Evolutionary conservation across 2,888 invertebrate species (phyloP).

Genomic region (Rhingia campestris): DNA sequence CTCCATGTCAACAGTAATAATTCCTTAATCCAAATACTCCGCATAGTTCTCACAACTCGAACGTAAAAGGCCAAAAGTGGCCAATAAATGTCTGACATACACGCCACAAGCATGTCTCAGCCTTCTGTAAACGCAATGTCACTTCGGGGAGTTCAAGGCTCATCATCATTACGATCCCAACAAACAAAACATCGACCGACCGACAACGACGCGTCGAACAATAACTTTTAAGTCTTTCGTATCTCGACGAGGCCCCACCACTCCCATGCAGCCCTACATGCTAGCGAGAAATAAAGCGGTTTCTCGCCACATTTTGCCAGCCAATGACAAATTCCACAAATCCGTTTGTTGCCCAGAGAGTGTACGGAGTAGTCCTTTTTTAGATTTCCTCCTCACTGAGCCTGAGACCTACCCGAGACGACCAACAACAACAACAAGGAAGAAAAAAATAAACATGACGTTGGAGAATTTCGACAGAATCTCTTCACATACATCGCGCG

Average conservation of each 20-base stretch:
- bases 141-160: slow-evolving; percentile 62
- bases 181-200: background rate
- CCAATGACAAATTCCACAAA: slow-evolving; percentile 63
- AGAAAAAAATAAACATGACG: slow-evolving; percentile 33
- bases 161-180: slow-evolving; percentile 36
- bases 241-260: too few relatives aligned
- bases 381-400: background rate
- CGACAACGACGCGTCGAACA: slow-evolving; percentile 13
- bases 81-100: slow-evolving; percentile 55
- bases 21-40: slow-evolving; percentile 56
- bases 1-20: slow-evolving; percentile 48
- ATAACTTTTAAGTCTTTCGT: slow-evolving; percentile 16
- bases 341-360: slow-evolving; percentile 33
- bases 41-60: slow-evolving; percentile 38
- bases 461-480: slow-evolving; percentile 49
- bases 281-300: slow-evolving; percentile 48
- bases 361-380: slow-evolving; percentile 10
- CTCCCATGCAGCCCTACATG: background rate
- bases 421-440: background rate
- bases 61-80: slow-evolving; percentile 45
- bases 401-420: background rate
- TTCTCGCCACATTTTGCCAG: slow-evolving; percentile 48
- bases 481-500: slow-evolving; percentile 4
- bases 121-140: slow-evolving; percentile 50
- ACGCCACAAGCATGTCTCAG: slow-evolving; percentile 51